phyloP scores from a whole-genome alignment of 2,797 vertebrate species.

The Gila robusta region DNA sequence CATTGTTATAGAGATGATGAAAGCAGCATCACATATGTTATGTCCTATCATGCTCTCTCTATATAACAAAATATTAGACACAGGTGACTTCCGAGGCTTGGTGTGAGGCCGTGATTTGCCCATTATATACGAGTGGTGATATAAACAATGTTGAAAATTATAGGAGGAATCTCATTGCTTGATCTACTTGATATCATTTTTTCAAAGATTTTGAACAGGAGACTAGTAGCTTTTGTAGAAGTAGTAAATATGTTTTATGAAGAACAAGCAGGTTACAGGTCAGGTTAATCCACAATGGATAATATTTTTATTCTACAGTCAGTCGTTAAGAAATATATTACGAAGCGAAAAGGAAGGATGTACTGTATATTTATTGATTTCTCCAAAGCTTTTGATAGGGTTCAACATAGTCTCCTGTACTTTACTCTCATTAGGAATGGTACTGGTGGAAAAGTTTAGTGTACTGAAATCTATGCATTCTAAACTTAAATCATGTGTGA shows the following conservation, averaged over 20 bases:
- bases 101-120: not conserved
- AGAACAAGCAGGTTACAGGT: not conserved
- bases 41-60: too few species aligned
- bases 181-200: not conserved
- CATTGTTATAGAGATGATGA: too few species aligned
- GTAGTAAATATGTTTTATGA: slow-evolving; percentile 7
- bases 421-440: too few species aligned
- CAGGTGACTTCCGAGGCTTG: not conserved
- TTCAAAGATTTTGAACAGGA: not conserved
- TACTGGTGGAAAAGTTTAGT: too few species aligned
- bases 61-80: not conserved
- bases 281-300: not conserved
- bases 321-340: not conserved
- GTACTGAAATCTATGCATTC: too few species aligned
- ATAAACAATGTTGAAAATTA: not conserved
- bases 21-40: too few species aligned
- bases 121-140: not conserved
- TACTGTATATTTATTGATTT: not conserved
- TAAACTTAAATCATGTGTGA: too few species aligned
- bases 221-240: not conserved
- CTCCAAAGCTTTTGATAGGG: not conserved
- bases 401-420: too few species aligned
- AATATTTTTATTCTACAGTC: not conserved
- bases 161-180: not conserved
- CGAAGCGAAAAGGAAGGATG: not conserved